Evolutionary conservation across 2,797 vertebrate genomes (phyloP).

Genomic region (Pseudochromis fuscus): DNA sequence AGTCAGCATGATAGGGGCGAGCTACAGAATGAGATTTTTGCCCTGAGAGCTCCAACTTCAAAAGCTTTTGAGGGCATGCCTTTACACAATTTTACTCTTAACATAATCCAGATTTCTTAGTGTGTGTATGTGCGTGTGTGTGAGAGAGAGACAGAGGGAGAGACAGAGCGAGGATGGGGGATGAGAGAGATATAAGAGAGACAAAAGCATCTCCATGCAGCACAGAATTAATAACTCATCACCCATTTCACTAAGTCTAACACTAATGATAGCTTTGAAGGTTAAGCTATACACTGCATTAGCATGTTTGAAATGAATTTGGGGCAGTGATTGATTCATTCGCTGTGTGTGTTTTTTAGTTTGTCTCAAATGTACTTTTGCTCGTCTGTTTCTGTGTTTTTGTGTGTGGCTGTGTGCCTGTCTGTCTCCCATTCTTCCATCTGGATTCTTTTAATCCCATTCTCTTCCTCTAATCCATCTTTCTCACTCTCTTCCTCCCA

Average conservation of each 20-base stretch:
- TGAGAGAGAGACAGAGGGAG: constrained; percentile 16
- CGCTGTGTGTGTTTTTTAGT: constrained; percentile 24
- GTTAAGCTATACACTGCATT: constrained; percentile 49
- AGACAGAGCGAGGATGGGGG: constrained; percentile 7
- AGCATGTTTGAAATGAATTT: constrained; percentile 44
- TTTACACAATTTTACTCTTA: constrained; percentile 72
- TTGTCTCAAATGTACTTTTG: constrained; percentile 43
- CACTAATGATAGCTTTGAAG: constrained; percentile 63
- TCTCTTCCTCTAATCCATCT: constrained; percentile 74
- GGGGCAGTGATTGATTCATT: constrained; percentile 36
- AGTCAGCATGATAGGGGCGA: constrained; percentile 67
- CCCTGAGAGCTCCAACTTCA: constrained; percentile 72
- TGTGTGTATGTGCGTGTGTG: constrained; percentile 32
- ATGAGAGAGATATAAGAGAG: constrained; percentile 49
- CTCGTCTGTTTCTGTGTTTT: constrained; percentile 46
- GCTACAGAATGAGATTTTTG: constrained; percentile 74
- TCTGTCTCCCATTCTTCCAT: constrained; percentile 70
- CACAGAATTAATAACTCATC: constrained; percentile 68
- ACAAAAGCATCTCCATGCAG: constrained; percentile 54
- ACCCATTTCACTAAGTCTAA: constrained; percentile 61
- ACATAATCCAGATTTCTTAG: constrained; percentile 71
- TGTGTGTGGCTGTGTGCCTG: constrained; percentile 26
- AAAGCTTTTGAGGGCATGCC: constrained; percentile 70
- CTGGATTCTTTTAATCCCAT: constrained; percentile 77
- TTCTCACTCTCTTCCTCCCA: constrained; percentile 62